Evolutionary conservation across 2,113 vertebrate genomes (phyloP).

Genomic region (Stegastes partitus): DNA sequence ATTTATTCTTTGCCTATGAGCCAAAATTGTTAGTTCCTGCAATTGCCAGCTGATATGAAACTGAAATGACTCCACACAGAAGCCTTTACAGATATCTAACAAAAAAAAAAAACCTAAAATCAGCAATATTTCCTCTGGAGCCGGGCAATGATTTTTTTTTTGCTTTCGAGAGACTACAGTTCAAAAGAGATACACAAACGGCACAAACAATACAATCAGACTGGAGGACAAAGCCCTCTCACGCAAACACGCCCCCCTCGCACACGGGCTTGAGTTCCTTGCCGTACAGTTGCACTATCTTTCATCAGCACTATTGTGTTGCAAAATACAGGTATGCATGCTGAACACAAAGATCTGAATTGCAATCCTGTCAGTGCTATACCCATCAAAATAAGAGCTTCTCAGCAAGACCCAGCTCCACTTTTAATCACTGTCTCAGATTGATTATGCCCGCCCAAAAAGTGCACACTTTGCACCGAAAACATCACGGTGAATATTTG

Average conservation of each 20-base stretch:
- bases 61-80: conserved; percentile 17
- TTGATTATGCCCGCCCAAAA: conserved; percentile 69
- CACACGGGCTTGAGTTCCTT: conserved; percentile 26
- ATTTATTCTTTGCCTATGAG: conserved; percentile 20
- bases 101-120: conserved; percentile 35
- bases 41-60: conserved; percentile 32
- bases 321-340: conserved; percentile 68
- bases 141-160: conserved; percentile 9
- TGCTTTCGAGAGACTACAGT: conserved; percentile 7
- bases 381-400: conserved; percentile 70
- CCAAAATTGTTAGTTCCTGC: conserved; percentile 34
- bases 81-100: conserved; percentile 26
- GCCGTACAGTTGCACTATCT: conserved; percentile 61
- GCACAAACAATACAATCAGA: conserved; percentile 36
- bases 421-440: conserved; percentile 80
- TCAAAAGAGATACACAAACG: conserved; percentile 12
- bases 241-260: conserved; percentile 3
- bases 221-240: conserved; percentile 33
- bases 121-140: conserved; percentile 18
- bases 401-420: conserved; percentile 71
- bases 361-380: conserved; percentile 63
- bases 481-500: conserved; percentile 77
- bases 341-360: conserved; percentile 66
- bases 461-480: conserved; percentile 75
- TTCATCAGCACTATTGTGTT: conserved; percentile 77